These are phyloP conservation scores for Stichopus horrens DNA, from an alignment of 53 echinoderm and acorn worm genomes.

Conservation along the genomic window DNA sequence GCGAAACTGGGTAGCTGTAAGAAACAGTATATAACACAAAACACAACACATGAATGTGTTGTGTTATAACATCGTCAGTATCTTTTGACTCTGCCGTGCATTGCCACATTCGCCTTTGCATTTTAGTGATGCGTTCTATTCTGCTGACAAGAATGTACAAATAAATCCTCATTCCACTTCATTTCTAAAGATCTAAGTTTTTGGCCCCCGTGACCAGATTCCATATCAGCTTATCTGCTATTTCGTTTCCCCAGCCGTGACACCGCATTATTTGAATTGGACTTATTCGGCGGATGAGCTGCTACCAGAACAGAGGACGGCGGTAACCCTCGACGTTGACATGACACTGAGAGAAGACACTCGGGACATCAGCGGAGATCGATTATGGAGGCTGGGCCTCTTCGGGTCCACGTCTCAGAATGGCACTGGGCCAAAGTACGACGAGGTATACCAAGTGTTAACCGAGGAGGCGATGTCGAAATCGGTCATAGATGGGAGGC, in stretches of 20 bases:
- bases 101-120: too few species aligned
- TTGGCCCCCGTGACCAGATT: too few species aligned
- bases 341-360: constrained; percentile 6
- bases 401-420: constrained; percentile 23
- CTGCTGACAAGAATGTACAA: too few species aligned
- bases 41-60: too few species aligned
- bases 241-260: constrained; percentile 2
- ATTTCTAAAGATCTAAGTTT: too few species aligned
- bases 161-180: too few species aligned
- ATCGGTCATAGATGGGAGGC: neutral
- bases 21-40: too few species aligned
- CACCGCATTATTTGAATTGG: constrained; percentile 18
- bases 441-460: constrained; percentile 34
- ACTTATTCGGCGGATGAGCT: neutral
- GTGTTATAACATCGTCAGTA: too few species aligned
- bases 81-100: too few species aligned
- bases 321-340: neutral
- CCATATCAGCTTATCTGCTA: neutral
- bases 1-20: too few species aligned
- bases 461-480: neutral
- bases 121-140: too few species aligned
- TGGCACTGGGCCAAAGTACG: constrained; percentile 8
- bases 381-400: constrained; percentile 26
- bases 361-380: constrained; percentile 25
- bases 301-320: constrained; percentile 6